These are phyloP conservation scores for Cathartes aura DNA, from an alignment of 2,113 vertebrate species.

Conservation along the genomic window DNA sequence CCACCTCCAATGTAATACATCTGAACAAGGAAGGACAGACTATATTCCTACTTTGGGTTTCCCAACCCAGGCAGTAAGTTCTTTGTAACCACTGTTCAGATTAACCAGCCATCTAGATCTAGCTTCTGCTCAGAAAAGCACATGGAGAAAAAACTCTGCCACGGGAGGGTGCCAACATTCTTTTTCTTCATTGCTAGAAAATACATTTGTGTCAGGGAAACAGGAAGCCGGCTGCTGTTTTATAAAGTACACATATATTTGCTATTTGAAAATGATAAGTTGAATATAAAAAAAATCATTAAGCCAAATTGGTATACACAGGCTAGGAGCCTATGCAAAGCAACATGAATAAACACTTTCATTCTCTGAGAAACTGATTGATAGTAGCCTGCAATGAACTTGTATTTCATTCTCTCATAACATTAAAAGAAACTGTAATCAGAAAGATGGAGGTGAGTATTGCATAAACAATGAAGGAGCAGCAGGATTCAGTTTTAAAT, in stretches of 20 bases:
- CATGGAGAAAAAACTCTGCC: background rate
- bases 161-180: background rate
- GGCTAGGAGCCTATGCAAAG: background rate
- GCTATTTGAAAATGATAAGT: background rate
- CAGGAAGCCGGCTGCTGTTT: background rate
- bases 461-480: background rate
- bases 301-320: background rate
- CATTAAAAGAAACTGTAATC: background rate
- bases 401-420: background rate
- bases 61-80: background rate
- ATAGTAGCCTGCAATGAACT: background rate
- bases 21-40: background rate
- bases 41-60: background rate
- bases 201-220: background rate
- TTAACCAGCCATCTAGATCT: background rate
- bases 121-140: background rate
- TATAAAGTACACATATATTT: background rate
- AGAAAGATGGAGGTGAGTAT: background rate
- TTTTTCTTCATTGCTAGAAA: background rate
- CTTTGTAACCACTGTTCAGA: background rate
- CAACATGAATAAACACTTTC: background rate
- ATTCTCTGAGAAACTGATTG: background rate
- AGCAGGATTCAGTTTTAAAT: background rate
- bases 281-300: background rate
- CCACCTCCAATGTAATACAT: background rate